Evolutionary conservation across 2,113 vertebrate species (phyloP).

Genomic region (Podarcis muralis): DNA sequence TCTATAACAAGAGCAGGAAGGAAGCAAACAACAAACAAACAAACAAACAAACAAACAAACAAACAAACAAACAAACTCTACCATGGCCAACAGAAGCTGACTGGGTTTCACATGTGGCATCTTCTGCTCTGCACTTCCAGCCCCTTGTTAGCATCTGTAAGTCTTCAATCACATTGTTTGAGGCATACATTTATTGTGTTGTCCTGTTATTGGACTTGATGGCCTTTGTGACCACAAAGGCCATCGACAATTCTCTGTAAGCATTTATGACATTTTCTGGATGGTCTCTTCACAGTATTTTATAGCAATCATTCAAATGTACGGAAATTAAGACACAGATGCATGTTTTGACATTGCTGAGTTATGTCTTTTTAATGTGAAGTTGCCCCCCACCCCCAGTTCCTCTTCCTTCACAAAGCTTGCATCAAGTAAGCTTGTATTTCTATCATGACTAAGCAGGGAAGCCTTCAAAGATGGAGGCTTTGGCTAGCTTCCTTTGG

Average conservation of each 20-base stretch:
- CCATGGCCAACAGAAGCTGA: too few species aligned
- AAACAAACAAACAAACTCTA: too few species aligned
- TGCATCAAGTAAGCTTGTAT: background rate
- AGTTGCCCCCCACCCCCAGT: too few species aligned
- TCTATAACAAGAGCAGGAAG: too few species aligned
- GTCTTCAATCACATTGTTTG: background rate
- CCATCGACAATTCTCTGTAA: background rate
- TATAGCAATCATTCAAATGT: conserved; percentile 10
- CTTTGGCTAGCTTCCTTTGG: background rate
- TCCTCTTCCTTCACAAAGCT: conserved; percentile 18
- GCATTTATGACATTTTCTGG: conserved; percentile 13
- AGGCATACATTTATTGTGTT: background rate
- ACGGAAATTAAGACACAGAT: conserved; percentile 20
- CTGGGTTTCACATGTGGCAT: too few species aligned
- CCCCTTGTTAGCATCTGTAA: too few species aligned
- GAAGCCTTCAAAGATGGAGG: background rate
- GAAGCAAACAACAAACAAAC: too few species aligned
- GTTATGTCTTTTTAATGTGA: conserved; percentile 9
- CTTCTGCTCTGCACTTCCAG: too few species aligned
- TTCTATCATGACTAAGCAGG: conserved; percentile 3
- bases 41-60: too few species aligned
- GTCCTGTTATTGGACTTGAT: background rate
- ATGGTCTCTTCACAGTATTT: conserved; percentile 8
- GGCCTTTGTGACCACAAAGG: too few species aligned
- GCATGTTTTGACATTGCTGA: conserved; percentile 27